Percentiles rank a stretch among this genome's conserved stretches.
Evolutionary conservation across 2,888 invertebrate species (phyloP).

Genomic region (Latheticus oryzae): DNA sequence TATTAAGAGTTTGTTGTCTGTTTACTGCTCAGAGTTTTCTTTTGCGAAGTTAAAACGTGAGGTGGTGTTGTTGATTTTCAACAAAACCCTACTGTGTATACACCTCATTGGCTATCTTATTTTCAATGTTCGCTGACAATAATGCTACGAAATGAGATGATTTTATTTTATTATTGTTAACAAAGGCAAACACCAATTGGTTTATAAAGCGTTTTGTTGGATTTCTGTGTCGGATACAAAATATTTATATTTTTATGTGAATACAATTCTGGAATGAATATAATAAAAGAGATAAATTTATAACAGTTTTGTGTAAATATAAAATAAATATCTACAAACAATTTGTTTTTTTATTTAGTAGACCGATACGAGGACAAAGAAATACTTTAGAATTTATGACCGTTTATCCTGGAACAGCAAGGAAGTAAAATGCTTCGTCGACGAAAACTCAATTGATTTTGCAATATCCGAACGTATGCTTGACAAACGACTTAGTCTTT

Average conservation of each 20-base stretch:
- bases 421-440: constrained; percentile 24
- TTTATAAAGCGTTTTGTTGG: constrained; percentile 9
- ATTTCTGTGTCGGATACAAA: background rate
- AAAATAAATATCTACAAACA: constrained; percentile 31
- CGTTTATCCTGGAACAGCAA: background rate
- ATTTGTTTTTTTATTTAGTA: background rate
- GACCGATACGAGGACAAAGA: constrained; percentile 1
- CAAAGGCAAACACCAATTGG: constrained; percentile 26
- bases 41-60: background rate
- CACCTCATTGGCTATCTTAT: constrained; percentile 3
- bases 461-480: constrained; percentile 6
- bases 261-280: constrained; percentile 11
- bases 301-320: constrained; percentile 34
- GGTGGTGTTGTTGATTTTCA: background rate
- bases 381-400: constrained; percentile 10
- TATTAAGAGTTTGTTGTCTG: too few species aligned
- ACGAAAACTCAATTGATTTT: constrained; percentile 19
- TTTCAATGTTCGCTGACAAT: constrained; percentile 22
- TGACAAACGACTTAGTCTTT: constrained; percentile 11
- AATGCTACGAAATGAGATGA: constrained; percentile 12
- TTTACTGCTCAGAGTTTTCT: too few species aligned
- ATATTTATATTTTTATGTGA: constrained; percentile 29
- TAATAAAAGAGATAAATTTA: constrained; percentile 9
- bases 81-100: too few species aligned
- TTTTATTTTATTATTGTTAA: constrained; percentile 10